A percentile compares a stretch with the other conserved stretches of the same genome.
Conservation (phyloP, 2,888 invertebrate species). For the Calameuta filiformis region DNA sequence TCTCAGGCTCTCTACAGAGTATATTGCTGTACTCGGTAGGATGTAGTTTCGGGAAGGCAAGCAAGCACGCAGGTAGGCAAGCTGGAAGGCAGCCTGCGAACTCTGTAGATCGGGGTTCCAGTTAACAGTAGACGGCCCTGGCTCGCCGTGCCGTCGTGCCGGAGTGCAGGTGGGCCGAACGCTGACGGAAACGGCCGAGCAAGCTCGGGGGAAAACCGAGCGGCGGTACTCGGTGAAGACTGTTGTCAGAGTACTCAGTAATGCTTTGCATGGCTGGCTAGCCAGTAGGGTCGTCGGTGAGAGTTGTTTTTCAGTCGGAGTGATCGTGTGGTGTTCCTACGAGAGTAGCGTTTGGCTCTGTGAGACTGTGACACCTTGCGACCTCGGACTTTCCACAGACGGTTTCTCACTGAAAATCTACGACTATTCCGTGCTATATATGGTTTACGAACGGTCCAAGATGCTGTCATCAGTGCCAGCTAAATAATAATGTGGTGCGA, state of each 20-base stretch:
- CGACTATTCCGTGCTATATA: conserved; percentile 40
- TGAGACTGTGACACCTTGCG: conserved; percentile 23
- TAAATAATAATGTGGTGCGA: conserved; percentile 66
- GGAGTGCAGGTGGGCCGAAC: conserved; percentile 71
- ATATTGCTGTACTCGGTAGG: neutral
- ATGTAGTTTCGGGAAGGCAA: neutral
- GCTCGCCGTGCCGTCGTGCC: conserved; percentile 48
- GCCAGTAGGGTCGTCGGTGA: conserved; percentile 52
- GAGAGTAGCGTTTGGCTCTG: conserved; percentile 25
- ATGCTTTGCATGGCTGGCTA: conserved; percentile 64
- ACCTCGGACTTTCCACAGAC: conserved; percentile 20
- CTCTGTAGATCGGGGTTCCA: conserved; percentile 6
- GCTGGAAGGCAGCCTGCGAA: neutral
- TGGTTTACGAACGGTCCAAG: conserved; percentile 59
- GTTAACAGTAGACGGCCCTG: conserved; percentile 23
- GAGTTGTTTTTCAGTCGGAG: conserved; percentile 48
- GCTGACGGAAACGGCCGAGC: conserved; percentile 61
- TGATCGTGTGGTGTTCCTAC: conserved; percentile 50
- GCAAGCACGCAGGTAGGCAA: neutral
- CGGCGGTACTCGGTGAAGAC: conserved; percentile 52
- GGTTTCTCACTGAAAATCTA: conserved; percentile 27
- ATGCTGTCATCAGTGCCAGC: conserved; percentile 64
- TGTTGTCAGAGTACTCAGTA: conserved; percentile 64
- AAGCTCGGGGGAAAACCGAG: conserved; percentile 59
- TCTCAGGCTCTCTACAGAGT: neutral